Base-by-base conservation (phyloP, 2,113 vertebrate species). In the Oplegnathus fasciatus region DNA sequence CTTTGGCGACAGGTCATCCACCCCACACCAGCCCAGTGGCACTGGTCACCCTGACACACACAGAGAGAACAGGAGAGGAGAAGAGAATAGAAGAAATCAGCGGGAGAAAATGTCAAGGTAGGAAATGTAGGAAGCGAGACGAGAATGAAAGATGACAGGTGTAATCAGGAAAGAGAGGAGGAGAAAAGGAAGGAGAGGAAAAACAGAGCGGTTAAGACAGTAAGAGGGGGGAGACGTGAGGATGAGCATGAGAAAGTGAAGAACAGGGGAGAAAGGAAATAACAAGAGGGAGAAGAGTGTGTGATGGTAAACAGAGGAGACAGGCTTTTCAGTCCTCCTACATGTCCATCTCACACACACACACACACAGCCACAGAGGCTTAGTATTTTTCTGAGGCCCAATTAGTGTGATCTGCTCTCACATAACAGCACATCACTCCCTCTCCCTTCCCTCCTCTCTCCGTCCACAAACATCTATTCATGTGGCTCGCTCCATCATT, bases 241-340 rank as follows among this genome's bases (percentile, higher is more conserved):
- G 40, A 69, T n/a, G 28, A 74, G 46, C 17, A 24, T 1, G 70
- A 71, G n/a, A 37, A 73, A 37, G 30, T 62, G 64, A 18, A 66
- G 18, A 74, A 74, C 28, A 24, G 67, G 75, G 54, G 42, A 67
- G 60, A 65, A 50, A 54, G 58, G 68, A 79, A 61, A 83, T 66
- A 83, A 86, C 58, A 82, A 83, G 73, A 61, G 6, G 15, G 44
- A 73, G 32, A 69, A 2, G 62, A 80, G 71, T n/a, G 17, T 60
- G 83, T 91, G 89, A 92, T 68, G 50, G 50, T 91, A 69, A 91
- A 62, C 78, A 69, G 57, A 81, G 66, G 66, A 89, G 91, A 88
- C 91, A 86, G 74, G 78, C 81, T 71, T 89, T 80, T 46, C 64
- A 75, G 55, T 88, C 69, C 79, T 86, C 69, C 79, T 83, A 82